Conservation (phyloP, 2,797 vertebrate genomes). For the Sebastes itinus region DNA sequence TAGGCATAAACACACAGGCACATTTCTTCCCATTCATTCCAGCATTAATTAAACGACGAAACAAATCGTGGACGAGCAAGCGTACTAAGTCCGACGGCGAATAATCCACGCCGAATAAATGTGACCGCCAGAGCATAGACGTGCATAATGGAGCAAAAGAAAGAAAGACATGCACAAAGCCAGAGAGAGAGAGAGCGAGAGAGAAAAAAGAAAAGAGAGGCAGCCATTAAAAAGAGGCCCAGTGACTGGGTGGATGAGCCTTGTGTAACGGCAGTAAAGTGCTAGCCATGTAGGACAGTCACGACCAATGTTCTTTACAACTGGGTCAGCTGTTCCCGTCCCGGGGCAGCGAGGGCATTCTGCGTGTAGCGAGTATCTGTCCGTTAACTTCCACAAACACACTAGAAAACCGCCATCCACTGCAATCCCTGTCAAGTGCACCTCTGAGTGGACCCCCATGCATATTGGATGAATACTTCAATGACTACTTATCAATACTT, state of each 20-base stretch:
- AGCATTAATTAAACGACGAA: slow-evolving; percentile 56
- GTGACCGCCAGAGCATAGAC: slow-evolving; percentile 53
- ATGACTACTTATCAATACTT: slow-evolving; percentile 74
- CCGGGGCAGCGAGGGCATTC: slow-evolving; percentile 66
- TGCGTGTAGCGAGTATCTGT: slow-evolving; percentile 10
- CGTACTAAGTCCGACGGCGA: slow-evolving; percentile 41
- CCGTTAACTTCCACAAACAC: slow-evolving; percentile 42
- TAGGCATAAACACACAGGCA: slow-evolving; percentile 24
- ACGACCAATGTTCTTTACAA: slow-evolving; percentile 73
- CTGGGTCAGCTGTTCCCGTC: slow-evolving; percentile 73
- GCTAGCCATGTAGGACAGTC: slow-evolving; percentile 75
- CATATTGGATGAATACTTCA: slow-evolving; percentile 70
- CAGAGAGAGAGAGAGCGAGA: background rate
- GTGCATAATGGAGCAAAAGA: slow-evolving; percentile 56
- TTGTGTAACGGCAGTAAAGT: slow-evolving; percentile 74
- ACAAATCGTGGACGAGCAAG: slow-evolving; percentile 40
- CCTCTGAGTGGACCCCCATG: slow-evolving; percentile 59
- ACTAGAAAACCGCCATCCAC: slow-evolving; percentile 38
- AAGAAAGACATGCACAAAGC: slow-evolving; percentile 52
- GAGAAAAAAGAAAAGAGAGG: slow-evolving; percentile 22
- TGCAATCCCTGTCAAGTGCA: slow-evolving; percentile 57
- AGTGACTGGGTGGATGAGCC: slow-evolving; percentile 58
- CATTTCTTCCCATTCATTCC: slow-evolving; percentile 19
- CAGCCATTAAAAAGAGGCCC: slow-evolving; percentile 56
- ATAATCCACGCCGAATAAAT: slow-evolving; percentile 48